These are phyloP conservation scores for Drosophila robusta DNA, from an alignment of 2,888 invertebrate species.

Conservation along the genomic window DNA sequence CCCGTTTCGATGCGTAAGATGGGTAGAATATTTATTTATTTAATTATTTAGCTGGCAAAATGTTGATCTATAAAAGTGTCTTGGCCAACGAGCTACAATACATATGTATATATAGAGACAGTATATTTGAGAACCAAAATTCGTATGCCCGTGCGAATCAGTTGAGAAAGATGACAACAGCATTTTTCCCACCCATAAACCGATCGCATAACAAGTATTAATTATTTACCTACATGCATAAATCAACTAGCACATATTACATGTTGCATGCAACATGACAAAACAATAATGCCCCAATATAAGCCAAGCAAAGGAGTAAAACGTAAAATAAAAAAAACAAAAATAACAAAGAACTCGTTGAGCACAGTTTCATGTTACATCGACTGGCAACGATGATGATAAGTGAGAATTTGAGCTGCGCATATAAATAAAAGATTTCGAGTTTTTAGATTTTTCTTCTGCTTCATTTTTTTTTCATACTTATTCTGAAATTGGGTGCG, in stretches of 20 bases:
- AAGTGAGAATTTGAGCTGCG: constrained; percentile 61
- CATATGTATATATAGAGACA: too few species aligned
- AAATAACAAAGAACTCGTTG: constrained; percentile 27
- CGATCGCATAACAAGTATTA: constrained; percentile 4
- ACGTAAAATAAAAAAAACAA: constrained; percentile 5
- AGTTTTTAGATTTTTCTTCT: constrained; percentile 23
- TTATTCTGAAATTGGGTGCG: constrained; percentile 36
- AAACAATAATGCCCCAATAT: constrained; percentile 32
- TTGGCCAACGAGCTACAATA: too few species aligned
- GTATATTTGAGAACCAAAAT: neutral
- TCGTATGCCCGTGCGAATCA: neutral
- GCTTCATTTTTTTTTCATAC: constrained; percentile 22
- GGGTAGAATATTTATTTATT: too few species aligned
- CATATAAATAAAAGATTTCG: constrained; percentile 57
- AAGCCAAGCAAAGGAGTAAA: constrained; percentile 3
- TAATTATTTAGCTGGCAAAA: too few species aligned
- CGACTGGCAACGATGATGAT: constrained; percentile 39
- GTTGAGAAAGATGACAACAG: neutral
- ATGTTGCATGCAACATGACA: constrained; percentile 40
- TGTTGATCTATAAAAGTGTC: too few species aligned
- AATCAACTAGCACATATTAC: constrained; percentile 15
- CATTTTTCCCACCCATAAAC: neutral
- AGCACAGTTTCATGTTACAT: constrained; percentile 52
- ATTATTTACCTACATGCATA: constrained; percentile 26
- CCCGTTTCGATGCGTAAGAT: too few species aligned